Conservation (phyloP, 2,113 vertebrate genomes). For the Deroptyus accipitrinus region DNA sequence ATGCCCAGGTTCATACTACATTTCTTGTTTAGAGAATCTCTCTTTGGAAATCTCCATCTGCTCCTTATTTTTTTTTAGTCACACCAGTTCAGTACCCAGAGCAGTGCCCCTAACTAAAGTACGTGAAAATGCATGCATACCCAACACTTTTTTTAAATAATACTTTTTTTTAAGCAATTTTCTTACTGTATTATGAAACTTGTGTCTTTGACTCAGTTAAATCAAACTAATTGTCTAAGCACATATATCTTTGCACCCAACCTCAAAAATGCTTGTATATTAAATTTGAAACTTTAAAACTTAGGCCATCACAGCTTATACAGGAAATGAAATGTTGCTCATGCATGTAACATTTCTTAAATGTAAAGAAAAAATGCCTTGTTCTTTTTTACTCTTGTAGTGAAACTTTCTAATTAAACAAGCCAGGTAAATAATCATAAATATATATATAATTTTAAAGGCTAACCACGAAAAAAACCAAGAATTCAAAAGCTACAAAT, state of each 20-base stretch:
- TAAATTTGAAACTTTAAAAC: neutral
- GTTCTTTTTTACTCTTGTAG: neutral
- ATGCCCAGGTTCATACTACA: neutral
- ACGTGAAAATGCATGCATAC: neutral
- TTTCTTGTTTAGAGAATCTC: neutral
- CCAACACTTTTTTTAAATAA: rapidly evolving
- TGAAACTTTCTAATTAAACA: neutral
- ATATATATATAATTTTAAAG: neutral
- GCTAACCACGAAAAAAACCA: neutral
- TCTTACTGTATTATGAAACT: neutral
- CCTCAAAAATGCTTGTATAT: neutral
- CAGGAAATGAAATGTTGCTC: neutral
- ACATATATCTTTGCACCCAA: neutral
- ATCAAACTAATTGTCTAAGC: neutral
- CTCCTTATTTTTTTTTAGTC: neutral
- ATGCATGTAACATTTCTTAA: neutral
- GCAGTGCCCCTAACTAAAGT: neutral
- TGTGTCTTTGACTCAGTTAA: neutral
- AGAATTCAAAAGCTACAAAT: neutral
- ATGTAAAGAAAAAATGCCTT: neutral
- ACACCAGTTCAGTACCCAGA: neutral
- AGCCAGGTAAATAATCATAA: neutral
- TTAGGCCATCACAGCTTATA: neutral
- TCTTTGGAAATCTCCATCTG: neutral
- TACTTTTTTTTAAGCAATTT: neutral